Base-by-base conservation (phyloP, 2,888 invertebrate species). In the Rhagonycha fulva region DNA sequence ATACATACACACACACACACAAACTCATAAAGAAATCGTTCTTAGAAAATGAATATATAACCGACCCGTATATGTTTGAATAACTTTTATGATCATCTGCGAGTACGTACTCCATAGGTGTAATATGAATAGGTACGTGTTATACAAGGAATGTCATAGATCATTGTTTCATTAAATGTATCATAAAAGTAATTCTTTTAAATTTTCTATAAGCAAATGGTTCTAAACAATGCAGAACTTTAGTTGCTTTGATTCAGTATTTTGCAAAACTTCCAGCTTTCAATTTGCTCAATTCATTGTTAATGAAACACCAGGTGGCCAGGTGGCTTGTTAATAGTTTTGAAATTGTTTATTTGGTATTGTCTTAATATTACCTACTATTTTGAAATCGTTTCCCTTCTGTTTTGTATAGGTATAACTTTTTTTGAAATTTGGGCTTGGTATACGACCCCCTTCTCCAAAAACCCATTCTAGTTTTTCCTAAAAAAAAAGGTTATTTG, bases 11-110 rank as follows among this genome's bases (percentile, higher is more conserved):
- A 66, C 63, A 63, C 62, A n/a, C 63, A 66, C 63, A 66, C 63
- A 66, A 23, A 62, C 63, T 24, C 63, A 66, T 26, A 66, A 66
- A 66, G 73, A 73, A 72, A 67, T 24, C 62, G 60, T 74, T 69
- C 74, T 69, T 10, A 26, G 74, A 74, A 74, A 74, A 26, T 32
- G 68, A 32, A 30, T 74, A 47, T 47, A 63, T 74, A 74, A 70
- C 69, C 32, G 74, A 68, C 68, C 68, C 61, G 60, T 68, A 69
- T 63, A 69, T 63, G 32, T 69, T 69, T 70, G 68, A 74, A 70
- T 68, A 73, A 70, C 63, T 66, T 72, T 70, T 74, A 63, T 47
- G 69, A 61, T 32, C 32, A 19, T 23, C 11, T 32, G 74, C 61
- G 26, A 47, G 47, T 47, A 47, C 47, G 24, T 26, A 66, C 63